A percentile compares a stretch with the other conserved stretches of the same genome.
Evolutionary conservation across 2,113 vertebrate genomes (phyloP).

Genomic region (Callocephalon fimbriatum): DNA sequence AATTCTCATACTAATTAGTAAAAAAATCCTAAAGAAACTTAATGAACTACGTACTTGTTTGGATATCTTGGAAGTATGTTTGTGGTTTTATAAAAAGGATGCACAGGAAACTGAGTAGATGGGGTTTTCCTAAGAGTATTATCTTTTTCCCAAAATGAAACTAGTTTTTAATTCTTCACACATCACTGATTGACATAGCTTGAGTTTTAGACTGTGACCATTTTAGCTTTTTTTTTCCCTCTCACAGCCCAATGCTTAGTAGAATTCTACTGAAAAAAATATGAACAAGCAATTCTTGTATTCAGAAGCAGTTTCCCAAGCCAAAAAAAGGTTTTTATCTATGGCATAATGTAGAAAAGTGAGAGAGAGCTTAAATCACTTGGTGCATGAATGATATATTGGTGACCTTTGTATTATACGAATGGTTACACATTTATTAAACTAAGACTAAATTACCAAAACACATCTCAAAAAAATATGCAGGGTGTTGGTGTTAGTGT

Average conservation of each 20-base stretch:
- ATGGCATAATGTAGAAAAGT: neutral
- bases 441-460: neutral
- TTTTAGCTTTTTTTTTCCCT: neutral
- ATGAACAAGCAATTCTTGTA: accelerated
- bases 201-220: neutral
- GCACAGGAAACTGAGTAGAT: neutral
- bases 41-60: neutral
- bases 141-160: neutral
- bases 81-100: neutral
- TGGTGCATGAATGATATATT: neutral
- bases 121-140: neutral
- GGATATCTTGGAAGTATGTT: neutral
- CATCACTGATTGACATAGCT: neutral
- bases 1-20: neutral
- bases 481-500: neutral
- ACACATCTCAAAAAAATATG: neutral
- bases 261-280: neutral
- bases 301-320: neutral
- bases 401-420: neutral
- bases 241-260: neutral
- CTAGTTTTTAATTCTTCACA: neutral
- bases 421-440: neutral
- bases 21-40: neutral
- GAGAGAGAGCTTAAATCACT: neutral
- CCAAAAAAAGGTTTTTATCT: neutral